These are phyloP conservation scores for Cyanoderma ruficeps DNA, from an alignment of 2,113 vertebrate species.

Conservation along the genomic window DNA sequence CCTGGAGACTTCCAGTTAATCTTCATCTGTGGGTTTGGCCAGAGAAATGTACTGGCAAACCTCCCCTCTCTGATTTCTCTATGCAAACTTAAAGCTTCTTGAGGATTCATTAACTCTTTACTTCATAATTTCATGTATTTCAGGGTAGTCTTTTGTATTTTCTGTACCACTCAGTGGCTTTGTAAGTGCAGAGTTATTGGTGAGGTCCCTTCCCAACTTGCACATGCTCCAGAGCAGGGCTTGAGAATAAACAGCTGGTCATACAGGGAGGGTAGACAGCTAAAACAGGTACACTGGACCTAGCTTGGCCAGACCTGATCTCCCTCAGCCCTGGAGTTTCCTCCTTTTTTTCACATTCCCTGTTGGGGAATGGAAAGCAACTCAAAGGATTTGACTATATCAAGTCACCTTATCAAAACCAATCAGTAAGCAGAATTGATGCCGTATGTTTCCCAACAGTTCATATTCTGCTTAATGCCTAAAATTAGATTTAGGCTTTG, in stretches of 20 bases:
- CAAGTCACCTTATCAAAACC: neutral
- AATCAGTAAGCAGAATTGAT: neutral
- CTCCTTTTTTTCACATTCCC: neutral
- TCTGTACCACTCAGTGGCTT: neutral
- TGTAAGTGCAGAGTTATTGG: neutral
- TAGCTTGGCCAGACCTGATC: neutral
- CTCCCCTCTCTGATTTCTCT: constrained; percentile 1
- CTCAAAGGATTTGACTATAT: neutral
- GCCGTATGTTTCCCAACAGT: neutral
- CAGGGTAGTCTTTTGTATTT: neutral
- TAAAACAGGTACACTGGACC: neutral
- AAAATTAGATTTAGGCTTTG: neutral
- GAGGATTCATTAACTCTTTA: constrained; percentile 32
- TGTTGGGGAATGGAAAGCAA: neutral
- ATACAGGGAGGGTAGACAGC: neutral
- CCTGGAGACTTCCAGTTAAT: constrained; percentile 3
- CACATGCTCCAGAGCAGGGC: neutral
- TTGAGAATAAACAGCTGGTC: neutral
- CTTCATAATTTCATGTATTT: neutral
- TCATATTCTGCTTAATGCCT: neutral
- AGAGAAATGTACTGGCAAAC: neutral
- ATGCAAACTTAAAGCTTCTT: neutral
- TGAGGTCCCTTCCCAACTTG: neutral
- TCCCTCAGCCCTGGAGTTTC: neutral
- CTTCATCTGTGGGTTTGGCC: constrained; percentile 36